Conservation (phyloP, 2,113 vertebrate genomes). For the Desmodus rotundus region DNA sequence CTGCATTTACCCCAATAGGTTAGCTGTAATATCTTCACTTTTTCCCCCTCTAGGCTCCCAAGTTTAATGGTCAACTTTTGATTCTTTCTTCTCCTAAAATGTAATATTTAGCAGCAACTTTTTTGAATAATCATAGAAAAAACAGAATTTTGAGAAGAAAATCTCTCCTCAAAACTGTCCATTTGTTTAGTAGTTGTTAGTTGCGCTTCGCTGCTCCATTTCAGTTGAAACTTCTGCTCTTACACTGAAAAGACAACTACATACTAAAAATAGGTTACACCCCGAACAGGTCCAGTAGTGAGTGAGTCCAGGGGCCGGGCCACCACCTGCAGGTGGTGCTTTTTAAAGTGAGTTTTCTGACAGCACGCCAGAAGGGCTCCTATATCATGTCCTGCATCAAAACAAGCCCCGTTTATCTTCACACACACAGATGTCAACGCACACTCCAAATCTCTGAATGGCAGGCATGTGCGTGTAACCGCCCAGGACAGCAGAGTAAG, state of each 20-base stretch:
- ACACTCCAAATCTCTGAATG: slow-evolving; percentile 54
- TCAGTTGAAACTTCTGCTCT: not conserved
- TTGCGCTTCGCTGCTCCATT: not conserved
- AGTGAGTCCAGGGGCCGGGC: not conserved
- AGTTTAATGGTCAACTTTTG: not conserved
- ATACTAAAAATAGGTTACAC: not conserved
- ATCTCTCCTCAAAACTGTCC: not conserved
- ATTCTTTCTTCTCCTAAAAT: not conserved
- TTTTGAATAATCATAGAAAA: not conserved
- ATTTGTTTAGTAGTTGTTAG: not conserved
- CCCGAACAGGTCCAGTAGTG: not conserved
- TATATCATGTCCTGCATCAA: not conserved
- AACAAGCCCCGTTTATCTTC: slow-evolving; percentile 43
- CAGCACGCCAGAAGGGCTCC: not conserved
- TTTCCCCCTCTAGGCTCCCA: not conserved
- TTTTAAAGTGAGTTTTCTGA: not conserved
- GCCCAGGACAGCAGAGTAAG: slow-evolving; percentile 34
- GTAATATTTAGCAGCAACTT: not conserved
- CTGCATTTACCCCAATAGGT: not conserved
- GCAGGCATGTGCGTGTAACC: slow-evolving; percentile 40
- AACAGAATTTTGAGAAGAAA: not conserved
- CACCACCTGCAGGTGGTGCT: accelerated
- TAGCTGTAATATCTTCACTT: not conserved
- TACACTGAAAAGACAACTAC: not conserved
- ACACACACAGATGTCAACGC: slow-evolving; percentile 38